Percentiles rank a stretch among this genome's conserved stretches.
phyloP scores from a whole-genome alignment of 2,113 vertebrate species.

The Balaenoptera acutorostrata region DNA sequence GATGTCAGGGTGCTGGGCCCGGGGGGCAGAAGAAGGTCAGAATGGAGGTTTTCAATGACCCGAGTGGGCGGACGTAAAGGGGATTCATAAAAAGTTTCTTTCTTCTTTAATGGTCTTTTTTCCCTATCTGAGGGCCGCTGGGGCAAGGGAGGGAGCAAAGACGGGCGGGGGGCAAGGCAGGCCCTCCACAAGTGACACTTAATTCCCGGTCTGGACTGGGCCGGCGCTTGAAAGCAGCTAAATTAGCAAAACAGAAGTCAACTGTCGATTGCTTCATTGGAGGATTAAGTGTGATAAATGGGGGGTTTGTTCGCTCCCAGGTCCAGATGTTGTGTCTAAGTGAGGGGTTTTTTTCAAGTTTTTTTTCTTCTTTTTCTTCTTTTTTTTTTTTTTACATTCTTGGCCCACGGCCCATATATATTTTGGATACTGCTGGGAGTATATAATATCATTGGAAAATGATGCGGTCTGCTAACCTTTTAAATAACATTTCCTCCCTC shows the following conservation, averaged over 20 bases:
- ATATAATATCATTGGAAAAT: constrained; percentile 99
- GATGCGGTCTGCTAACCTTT: constrained; percentile 99
- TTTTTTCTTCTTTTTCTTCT: constrained; percentile 83
- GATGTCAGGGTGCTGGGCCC: constrained; percentile 8
- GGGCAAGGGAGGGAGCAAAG: not conserved
- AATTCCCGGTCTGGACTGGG: constrained; percentile 81
- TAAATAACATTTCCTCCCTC: constrained; percentile 99
- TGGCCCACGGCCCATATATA: constrained; percentile 97
- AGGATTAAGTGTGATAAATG: constrained; percentile 98
- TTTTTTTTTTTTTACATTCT: constrained; percentile 95
- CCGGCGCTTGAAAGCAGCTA: constrained; percentile 85
- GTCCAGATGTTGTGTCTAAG: constrained; percentile 99
- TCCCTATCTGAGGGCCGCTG: not conserved
- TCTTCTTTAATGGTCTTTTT: constrained; percentile 36
- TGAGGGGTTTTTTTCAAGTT: constrained; percentile 77
- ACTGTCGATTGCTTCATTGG: constrained; percentile 92
- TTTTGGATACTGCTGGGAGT: constrained; percentile 99
- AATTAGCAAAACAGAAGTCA: constrained; percentile 94
- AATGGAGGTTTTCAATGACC: constrained; percentile 13
- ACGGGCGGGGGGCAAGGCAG: constrained; percentile 50
- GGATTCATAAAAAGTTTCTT: constrained; percentile 70
- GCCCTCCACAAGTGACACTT: constrained; percentile 76
- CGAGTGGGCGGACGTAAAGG: not conserved
- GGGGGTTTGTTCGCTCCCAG: constrained; percentile 96
- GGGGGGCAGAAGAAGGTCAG: constrained; percentile 33